Conservation (phyloP, 2,113 vertebrate genomes). For the Ariopsis seemanni region DNA sequence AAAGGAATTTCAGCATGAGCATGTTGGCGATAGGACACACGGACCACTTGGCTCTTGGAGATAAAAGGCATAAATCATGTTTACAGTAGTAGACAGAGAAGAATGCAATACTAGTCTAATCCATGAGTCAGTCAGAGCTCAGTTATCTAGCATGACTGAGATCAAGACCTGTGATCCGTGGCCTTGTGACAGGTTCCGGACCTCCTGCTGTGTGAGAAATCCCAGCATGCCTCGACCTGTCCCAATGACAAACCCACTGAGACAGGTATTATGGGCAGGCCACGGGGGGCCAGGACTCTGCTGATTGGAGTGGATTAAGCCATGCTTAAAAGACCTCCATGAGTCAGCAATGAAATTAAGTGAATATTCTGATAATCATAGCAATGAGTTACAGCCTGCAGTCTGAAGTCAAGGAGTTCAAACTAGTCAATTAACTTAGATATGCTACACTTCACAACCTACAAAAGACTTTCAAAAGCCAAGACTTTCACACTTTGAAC, state of each 20-base stretch:
- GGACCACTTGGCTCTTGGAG: background rate
- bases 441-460: background rate
- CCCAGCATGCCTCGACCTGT: background rate
- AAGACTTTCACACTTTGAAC: background rate
- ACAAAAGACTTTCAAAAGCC: background rate
- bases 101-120: constrained; percentile 12
- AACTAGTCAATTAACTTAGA: background rate
- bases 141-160: constrained; percentile 33
- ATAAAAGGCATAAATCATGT: background rate
- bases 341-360: constrained; percentile 16
- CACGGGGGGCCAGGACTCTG: constrained; percentile 24
- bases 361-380: constrained; percentile 24
- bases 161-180: constrained; percentile 19
- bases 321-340: constrained; percentile 24
- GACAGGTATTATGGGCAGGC: constrained; percentile 48
- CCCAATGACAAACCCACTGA: constrained; percentile 38
- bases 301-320: constrained; percentile 42
- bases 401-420: background rate
- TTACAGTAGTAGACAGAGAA: background rate
- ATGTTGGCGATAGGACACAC: background rate
- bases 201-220: constrained; percentile 26
- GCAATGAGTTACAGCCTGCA: background rate
- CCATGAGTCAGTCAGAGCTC: constrained; percentile 10
- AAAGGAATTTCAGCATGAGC: background rate
- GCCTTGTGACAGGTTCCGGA: constrained; percentile 30